These are phyloP conservation scores for Tachina lurida DNA, from an alignment of 2,888 invertebrate genomes.

Conservation along the genomic window DNA sequence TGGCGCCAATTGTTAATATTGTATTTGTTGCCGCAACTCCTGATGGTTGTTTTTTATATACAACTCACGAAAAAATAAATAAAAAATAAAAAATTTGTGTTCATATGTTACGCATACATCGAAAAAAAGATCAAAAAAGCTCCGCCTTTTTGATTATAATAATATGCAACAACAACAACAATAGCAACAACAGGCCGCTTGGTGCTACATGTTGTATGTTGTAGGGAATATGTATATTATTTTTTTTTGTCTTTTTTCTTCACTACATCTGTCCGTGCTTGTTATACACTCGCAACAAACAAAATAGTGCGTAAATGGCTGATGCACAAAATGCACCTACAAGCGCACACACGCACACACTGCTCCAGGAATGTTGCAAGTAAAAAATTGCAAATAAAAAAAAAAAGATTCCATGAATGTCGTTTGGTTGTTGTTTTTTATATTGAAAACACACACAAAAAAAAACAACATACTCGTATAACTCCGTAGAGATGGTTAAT, in stretches of 20 bases:
- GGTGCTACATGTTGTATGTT: conserved; percentile 28
- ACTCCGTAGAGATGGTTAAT: conserved; percentile 50
- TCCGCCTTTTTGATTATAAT: conserved; percentile 80
- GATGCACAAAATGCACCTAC: conserved; percentile 58
- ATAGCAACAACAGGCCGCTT: not conserved
- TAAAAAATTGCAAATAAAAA: conserved; percentile 33
- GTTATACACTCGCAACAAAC: conserved; percentile 59
- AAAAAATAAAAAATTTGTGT: conserved; percentile 62
- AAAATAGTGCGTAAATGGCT: conserved; percentile 69
- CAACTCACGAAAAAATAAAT: conserved; percentile 14
- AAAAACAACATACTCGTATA: not conserved
- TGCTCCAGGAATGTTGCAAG: conserved; percentile 46
- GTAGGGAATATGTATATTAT: conserved; percentile 24
- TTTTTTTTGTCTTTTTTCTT: conserved; percentile 60
- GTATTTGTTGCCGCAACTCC: conserved; percentile 47
- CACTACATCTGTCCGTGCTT: conserved; percentile 62
- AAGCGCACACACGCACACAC: conserved; percentile 41
- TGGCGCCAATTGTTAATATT: conserved; percentile 69
- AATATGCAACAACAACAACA: conserved; percentile 28
- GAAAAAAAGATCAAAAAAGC: conserved; percentile 81
- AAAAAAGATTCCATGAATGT: conserved; percentile 24
- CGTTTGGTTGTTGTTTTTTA: conserved; percentile 45
- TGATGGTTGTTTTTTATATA: conserved; percentile 43
- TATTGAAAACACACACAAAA: not conserved
- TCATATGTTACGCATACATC: conserved; percentile 66